Evolutionary conservation across 2,888 invertebrate genomes (phyloP).

Genomic region (Linhomoeus sp.): DNA sequence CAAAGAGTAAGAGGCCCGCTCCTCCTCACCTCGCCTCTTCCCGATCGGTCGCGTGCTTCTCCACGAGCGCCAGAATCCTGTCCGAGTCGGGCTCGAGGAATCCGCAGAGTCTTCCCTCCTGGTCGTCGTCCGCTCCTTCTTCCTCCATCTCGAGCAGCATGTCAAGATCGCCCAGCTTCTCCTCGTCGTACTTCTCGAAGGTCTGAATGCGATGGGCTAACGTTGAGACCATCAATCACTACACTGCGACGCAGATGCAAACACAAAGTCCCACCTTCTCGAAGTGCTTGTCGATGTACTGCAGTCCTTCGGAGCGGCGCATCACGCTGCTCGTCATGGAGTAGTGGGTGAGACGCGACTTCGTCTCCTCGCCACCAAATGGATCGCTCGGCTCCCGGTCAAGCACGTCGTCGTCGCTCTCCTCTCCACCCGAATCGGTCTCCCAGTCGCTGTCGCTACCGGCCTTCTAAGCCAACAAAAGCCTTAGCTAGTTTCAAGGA

Average conservation of each 20-base stretch:
- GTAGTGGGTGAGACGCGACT: slow-evolving; percentile 71
- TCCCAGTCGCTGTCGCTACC: too few species aligned
- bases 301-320: slow-evolving; percentile 56
- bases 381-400: too few species aligned
- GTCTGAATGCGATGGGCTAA: slow-evolving; percentile 40
- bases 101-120: too few species aligned
- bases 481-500: too few species aligned
- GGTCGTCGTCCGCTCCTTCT: too few species aligned
- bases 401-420: too few species aligned
- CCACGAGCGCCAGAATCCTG: slow-evolving; percentile 47
- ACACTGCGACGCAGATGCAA: too few species aligned
- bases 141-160: slow-evolving; percentile 42
- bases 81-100: slow-evolving; percentile 46
- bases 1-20: neutral
- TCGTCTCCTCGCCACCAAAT: slow-evolving; percentile 53
- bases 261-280: too few species aligned
- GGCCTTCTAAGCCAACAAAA: too few species aligned
- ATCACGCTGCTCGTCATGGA: slow-evolving; percentile 82
- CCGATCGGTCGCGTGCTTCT: slow-evolving; percentile 46
- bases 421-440: too few species aligned
- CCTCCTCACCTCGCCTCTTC: slow-evolving; percentile 30
- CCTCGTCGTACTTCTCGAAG: slow-evolving; percentile 65
- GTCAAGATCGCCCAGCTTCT: slow-evolving; percentile 68
- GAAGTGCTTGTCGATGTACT: slow-evolving; percentile 63
- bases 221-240: too few species aligned